Conservation (phyloP, 2,888 invertebrate genomes). For the Tenthredo distinguenda region DNA sequence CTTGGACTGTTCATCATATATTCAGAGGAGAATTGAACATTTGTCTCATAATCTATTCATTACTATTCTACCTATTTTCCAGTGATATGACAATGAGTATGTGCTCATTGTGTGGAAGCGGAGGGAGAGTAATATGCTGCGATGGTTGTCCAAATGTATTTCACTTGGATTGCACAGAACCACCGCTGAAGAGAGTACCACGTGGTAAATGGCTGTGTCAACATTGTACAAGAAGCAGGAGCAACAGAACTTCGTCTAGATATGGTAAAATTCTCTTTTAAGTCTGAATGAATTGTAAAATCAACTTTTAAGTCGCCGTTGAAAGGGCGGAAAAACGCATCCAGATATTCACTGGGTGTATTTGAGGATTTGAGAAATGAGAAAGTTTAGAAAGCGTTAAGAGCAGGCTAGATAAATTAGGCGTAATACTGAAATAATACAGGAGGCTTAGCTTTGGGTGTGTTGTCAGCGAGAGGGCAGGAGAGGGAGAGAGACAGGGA, state of each 20-base stretch:
- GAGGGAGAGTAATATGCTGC: slow-evolving; percentile 85
- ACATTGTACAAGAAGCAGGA: slow-evolving; percentile 79
- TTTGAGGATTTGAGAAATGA: neutral
- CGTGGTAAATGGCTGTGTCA: slow-evolving; percentile 83
- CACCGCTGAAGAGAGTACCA: slow-evolving; percentile 82
- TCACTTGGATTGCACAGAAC: slow-evolving; percentile 88
- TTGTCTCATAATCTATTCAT: neutral
- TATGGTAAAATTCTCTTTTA: slow-evolving; percentile 62
- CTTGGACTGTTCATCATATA: slow-evolving; percentile 19
- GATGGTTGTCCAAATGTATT: slow-evolving; percentile 82
- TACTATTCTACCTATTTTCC: neutral
- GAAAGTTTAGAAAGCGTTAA: neutral
- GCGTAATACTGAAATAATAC: slow-evolving; percentile 54
- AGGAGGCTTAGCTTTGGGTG: slow-evolving; percentile 68
- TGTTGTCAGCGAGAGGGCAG: slow-evolving; percentile 77
- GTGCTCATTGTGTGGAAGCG: slow-evolving; percentile 84
- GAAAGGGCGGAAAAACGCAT: slow-evolving; percentile 3
- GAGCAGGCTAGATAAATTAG: neutral
- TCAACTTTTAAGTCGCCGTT: neutral
- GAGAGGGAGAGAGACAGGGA: slow-evolving; percentile 79
- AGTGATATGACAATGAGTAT: slow-evolving; percentile 73
- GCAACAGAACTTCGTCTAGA: slow-evolving; percentile 67
- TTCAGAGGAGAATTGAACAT: neutral
- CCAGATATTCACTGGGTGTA: neutral
- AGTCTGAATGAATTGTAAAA: neutral